Base-by-base conservation (phyloP, 2,797 vertebrate species). In the Enteromius anoplus region DNA sequence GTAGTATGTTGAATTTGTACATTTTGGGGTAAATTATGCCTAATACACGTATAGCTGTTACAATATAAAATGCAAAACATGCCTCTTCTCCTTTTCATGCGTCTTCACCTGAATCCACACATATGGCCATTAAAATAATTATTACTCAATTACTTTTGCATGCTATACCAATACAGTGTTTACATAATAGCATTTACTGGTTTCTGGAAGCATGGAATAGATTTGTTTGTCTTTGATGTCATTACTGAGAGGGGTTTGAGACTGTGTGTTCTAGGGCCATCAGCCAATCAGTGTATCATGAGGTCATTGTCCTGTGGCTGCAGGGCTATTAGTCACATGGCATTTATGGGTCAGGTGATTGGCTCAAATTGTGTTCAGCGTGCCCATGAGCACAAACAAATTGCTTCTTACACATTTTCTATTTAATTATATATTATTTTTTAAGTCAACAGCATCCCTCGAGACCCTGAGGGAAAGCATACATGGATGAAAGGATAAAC, bases 291-390 rank as follows among this genome's bases (percentile, higher is more conserved):
- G 49, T 14, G 4, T 40, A 6, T 40, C 51, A 23, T 75, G 72
- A 75, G 23, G 32, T 75, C 72, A 75, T 58, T n/a, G 51, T 23
- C 32, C 32, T 40, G 49, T 1, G 11, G 32, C 32, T 23, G 49
- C 51, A 40, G 32, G 51, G 32, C 55, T 40, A 55, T 75, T n/a
- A 58, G 32, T 75, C 51, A 75, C 11, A 75, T 40, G 72, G 21
- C 51, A 34, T 75, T 58, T 55, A 75, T 4, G 21, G 72, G 32
- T 58, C 51, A 55, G 32, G 32, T 15, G 49, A 55, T 15, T 9
- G 51, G 23, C 8, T 71, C 45, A 29, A 17, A 55, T 23, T 21
- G 17, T 51, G 26, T 72, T 73, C 29, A 72, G 23, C 47, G 8
- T 51, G 26, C 45, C 42, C 17, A 0, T 32, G 70, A 49, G 29